A percentile compares a stretch with the other conserved stretches of the same genome.
These are phyloP conservation scores for Drosophila hamatofila DNA, from an alignment of 2,888 invertebrate species.

Conservation along the genomic window DNA sequence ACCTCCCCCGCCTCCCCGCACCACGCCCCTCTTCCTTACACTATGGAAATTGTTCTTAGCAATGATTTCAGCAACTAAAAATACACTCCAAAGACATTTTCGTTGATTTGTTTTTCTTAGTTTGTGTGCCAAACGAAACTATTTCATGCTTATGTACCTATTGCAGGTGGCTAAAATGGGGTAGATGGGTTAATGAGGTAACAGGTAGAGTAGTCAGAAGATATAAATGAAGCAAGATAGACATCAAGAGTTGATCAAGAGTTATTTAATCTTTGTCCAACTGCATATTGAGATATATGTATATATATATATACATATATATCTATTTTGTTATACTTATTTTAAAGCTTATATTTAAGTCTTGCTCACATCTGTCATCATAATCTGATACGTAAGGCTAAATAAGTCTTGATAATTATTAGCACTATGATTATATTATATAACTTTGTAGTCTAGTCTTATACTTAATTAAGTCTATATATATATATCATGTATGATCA, in stretches of 20 bases:
- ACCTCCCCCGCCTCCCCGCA: not conserved
- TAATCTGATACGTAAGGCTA: too few species aligned
- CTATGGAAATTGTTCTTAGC: constrained; percentile 34
- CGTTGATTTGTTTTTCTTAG: constrained; percentile 12
- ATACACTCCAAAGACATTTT: constrained; percentile 65
- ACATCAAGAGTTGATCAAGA: not conserved
- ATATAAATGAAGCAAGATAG: not conserved
- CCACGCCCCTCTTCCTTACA: not conserved
- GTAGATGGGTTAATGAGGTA: not conserved
- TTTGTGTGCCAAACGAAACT: constrained; percentile 43
- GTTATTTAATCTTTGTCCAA: not conserved
- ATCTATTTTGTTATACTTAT: too few species aligned
- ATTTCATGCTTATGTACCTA: constrained; percentile 29
- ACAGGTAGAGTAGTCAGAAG: not conserved
- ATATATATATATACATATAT: too few species aligned
- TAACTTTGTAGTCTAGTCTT: too few species aligned
- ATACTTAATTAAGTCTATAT: too few species aligned
- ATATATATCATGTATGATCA: too few species aligned
- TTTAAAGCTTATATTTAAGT: too few species aligned
- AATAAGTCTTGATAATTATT: too few species aligned
- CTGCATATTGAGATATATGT: not conserved
- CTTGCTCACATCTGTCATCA: too few species aligned
- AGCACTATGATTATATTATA: too few species aligned
- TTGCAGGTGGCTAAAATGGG: not conserved
- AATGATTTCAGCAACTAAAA: constrained; percentile 72